Conservation (phyloP, 2,888 invertebrate species). For the Pseudanteris insignis region DNA sequence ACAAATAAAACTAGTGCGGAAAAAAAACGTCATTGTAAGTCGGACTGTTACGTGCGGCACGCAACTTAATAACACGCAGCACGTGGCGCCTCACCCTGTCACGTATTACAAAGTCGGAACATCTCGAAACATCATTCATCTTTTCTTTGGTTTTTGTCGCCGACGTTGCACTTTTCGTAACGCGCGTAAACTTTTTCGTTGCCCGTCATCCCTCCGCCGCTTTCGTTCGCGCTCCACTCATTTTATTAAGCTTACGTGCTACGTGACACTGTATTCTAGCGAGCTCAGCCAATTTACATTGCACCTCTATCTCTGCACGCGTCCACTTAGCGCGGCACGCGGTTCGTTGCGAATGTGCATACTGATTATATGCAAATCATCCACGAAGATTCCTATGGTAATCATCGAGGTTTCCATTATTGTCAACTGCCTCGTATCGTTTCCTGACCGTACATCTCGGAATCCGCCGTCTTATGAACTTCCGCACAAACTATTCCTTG, state of each 20-base stretch:
- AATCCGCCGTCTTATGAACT: constrained; percentile 40
- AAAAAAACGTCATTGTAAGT: constrained; percentile 30
- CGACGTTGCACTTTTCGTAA: too few relatives aligned
- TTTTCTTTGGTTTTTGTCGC: too few relatives aligned
- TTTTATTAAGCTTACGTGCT: constrained; percentile 41
- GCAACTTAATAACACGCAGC: constrained; percentile 45
- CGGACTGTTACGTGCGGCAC: constrained; percentile 29
- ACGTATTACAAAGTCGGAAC: constrained; percentile 47
- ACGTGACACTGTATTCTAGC: constrained; percentile 37
- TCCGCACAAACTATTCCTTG: constrained; percentile 39
- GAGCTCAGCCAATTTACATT: constrained; percentile 37
- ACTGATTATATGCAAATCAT: constrained; percentile 47
- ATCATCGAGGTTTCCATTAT: constrained; percentile 47
- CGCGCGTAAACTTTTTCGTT: constrained; percentile 11
- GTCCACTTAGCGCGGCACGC: constrained; percentile 51
- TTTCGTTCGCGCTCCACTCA: constrained; percentile 17
- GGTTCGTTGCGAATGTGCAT: constrained; percentile 47
- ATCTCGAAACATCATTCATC: constrained; percentile 30
- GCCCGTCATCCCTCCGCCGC: background rate
- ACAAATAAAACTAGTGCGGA: constrained; percentile 20
- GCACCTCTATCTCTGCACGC: constrained; percentile 47
- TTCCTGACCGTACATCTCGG: constrained; percentile 43
- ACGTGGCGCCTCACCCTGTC: constrained; percentile 56
- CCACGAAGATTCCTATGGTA: constrained; percentile 47
- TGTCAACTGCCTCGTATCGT: constrained; percentile 44